Base-by-base conservation (phyloP, 2,113 vertebrate genomes). In the Suricata suricatta region DNA sequence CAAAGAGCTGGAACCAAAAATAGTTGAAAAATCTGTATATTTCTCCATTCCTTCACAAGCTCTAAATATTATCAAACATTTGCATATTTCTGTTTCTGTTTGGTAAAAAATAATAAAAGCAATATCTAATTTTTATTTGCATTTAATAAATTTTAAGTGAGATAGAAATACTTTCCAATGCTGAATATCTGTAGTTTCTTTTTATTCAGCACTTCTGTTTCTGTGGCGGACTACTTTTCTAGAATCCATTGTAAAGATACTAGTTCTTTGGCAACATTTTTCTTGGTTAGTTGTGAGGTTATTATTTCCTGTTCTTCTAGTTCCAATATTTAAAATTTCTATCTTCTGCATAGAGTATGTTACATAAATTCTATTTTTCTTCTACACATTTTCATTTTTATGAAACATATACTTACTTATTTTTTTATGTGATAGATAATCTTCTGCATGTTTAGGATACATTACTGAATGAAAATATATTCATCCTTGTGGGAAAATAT, bases 11-110 rank as follows among this genome's bases (percentile, higher is more conserved):
- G 27, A 29, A 91, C 5, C 10, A 86, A 25, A 29, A 82, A 2
- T 85, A 77, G 83, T 90, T 82, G 35, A 95, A 97, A 81, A 96
- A 96, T 71, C 33, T 41, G 5, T 60, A 0, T 13, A 54, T 85
- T 92, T 90, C 5, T 88, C n/a, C 14, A 81, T 16, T 77, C 31
- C 19, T 66, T 77, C 31, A 64, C 10, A 38, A 76, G 10, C 12
- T 60, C 33, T 86, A 57, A 89, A 60, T 92, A 86, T 82, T 74
- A 86, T 23, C 41, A 95, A 87, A 81, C 15, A 84, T 76, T 87
- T 60, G 4, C 41, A 57, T 94, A 4, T 93, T 92, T 96, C 31
- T 85, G 7, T 52, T 79, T 71, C 29, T 83, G 69, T 74, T 33
- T 94, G 17, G 12, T 63, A 95, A 54, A 72, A 90, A 52, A 29